phyloP scores from a whole-genome alignment of 1,140 invertebrate species.

The Drosophila teissieri region DNA sequence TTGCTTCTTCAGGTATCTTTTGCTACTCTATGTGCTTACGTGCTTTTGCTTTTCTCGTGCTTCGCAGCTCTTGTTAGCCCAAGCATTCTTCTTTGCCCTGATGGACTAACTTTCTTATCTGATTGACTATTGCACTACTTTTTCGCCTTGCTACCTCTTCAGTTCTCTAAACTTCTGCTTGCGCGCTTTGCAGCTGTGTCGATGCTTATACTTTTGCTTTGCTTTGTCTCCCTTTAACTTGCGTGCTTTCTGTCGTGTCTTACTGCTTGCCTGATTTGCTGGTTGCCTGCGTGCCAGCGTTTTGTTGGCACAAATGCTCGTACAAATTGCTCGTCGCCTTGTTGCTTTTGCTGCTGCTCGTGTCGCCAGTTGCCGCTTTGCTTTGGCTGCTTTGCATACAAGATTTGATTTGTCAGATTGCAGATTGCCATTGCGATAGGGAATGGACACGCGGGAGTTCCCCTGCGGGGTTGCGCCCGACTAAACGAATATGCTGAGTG shows the following conservation, averaged over 20 bases:
- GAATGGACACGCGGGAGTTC: conserved; percentile 35
- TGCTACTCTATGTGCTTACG: too few relatives aligned
- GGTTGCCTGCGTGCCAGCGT: conserved; percentile 35
- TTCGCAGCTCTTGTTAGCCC: too few relatives aligned
- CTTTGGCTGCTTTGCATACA: conserved; percentile 65
- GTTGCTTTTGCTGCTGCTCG: conserved; percentile 20
- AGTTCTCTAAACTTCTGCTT: background rate
- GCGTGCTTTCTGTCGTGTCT: conserved; percentile 11
- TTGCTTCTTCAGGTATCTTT: background rate
- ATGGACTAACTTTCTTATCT: background rate
- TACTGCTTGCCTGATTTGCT: conserved; percentile 15
- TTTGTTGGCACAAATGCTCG: conserved; percentile 68
- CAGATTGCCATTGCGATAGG: conserved; percentile 48
- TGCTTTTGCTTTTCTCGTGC: too few relatives aligned
- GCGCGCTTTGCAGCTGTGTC: background rate
- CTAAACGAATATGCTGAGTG: conserved; percentile 28
- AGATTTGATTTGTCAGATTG: conserved; percentile 71
- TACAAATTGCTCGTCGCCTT: conserved; percentile 75
- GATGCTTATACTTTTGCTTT: background rate
- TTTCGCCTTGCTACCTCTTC: background rate
- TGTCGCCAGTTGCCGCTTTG: conserved; percentile 10
- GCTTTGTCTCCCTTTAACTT: background rate
- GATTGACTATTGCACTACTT: background rate
- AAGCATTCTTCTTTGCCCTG: too few relatives aligned
- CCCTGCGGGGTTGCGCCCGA: conserved; percentile 4